Evolutionary conservation across 2,797 vertebrate genomes (phyloP).

Genomic region (Astyanax mexicanus): DNA sequence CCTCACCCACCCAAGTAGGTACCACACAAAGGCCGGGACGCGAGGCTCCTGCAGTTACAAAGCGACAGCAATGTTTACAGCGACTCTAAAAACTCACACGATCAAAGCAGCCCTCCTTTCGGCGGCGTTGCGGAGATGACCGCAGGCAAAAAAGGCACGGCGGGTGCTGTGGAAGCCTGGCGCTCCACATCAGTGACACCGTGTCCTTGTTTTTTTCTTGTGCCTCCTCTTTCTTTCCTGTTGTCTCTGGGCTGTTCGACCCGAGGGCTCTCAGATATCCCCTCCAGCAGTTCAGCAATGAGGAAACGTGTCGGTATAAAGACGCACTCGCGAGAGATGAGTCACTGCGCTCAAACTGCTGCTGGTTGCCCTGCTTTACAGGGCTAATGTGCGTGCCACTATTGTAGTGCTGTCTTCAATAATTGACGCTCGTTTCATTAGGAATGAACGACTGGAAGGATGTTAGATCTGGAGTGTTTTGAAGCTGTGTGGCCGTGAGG

Average conservation of each 20-base stretch:
- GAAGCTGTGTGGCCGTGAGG: background rate
- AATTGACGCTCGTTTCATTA: background rate
- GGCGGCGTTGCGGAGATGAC: background rate
- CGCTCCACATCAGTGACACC: background rate
- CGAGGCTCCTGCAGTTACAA: too few species aligned
- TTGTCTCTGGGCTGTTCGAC: slow-evolving; percentile 4
- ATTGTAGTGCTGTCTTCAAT: background rate
- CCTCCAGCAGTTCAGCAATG: slow-evolving; percentile 6
- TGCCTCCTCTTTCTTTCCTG: background rate
- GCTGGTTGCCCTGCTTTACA: background rate
- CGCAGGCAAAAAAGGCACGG: background rate
- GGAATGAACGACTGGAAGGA: background rate
- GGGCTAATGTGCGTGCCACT: background rate
- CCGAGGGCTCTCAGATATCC: background rate
- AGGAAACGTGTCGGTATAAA: background rate
- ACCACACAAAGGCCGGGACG: background rate
- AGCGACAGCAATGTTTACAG: background rate
- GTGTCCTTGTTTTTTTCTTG: background rate
- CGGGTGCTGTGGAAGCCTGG: background rate
- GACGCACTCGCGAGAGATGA: background rate
- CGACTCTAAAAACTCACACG: background rate
- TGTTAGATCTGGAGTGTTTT: background rate
- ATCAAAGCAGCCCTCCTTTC: background rate
- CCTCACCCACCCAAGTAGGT: background rate
- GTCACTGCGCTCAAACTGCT: background rate